Base-by-base conservation (phyloP, 2,113 vertebrate species). In the Neogobius melanostomus region DNA sequence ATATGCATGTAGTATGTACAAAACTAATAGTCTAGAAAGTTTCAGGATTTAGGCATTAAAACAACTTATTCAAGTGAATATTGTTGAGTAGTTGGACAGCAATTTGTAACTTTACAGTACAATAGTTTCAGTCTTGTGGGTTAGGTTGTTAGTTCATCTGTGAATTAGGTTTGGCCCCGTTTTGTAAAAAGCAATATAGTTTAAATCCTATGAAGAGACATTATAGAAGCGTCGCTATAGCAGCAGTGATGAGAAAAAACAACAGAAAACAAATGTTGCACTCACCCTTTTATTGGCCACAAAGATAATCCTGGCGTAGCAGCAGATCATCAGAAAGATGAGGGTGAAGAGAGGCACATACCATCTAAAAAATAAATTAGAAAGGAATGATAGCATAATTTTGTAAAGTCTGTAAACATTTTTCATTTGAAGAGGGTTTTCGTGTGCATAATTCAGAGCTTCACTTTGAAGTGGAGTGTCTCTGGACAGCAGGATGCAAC, bases 301-400 rank as follows among this genome's bases (percentile, higher is more conserved):
- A 61, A 85, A 95, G 87, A 94, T 94, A 85, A 95, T 94, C 79
- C 91, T 88, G 77, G 85, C 88, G 53, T 94, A 92, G 90, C 94
- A 94, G 86, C 91, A 90, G 85, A 92, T 94, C 92, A 94, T 95
- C 85, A 93, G 85, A 86, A 94, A 91, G 90, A 95, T 94, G 83
- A 95, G 92, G 83, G 84, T 91, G 88, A 94, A 94, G 79, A 95
- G 90, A 50, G 92, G 93, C 82, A 93, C 85, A 79, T 90, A 84
- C 92, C 66, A 85, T 95, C 94, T 95, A 87, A 72, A 21, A 84
- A 85, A 79, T 11, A 21, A 70, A 51, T 66, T 6, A 52, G 52
- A 61, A 57, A 15, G 6, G 14, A 43, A 11, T 56, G 42, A 15
- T 15, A 60, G 3, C 36, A 60, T 15, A 6, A 43, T 12, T n/a